A percentile compares a stretch with the other conserved stretches of the same genome.
phyloP scores from a whole-genome alignment of 2,888 invertebrate genomes.

The Mellilla xanthometata region DNA sequence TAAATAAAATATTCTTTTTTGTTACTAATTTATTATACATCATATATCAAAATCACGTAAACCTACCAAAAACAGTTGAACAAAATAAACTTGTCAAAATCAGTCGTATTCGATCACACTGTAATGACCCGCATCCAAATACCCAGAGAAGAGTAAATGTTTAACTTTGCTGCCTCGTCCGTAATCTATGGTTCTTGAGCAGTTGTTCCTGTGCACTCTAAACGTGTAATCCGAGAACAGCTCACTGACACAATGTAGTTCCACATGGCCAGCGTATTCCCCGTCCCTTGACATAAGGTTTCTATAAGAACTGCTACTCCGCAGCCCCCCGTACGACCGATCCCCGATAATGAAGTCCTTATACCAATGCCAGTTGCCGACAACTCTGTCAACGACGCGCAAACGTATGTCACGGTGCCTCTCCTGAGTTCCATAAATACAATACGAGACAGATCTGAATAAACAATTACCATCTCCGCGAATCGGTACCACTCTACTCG shows the following conservation, averaged over 20 bases:
- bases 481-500: conserved; percentile 57
- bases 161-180: conserved; percentile 56
- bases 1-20: too few species aligned
- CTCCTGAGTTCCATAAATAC: conserved; percentile 64
- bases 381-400: conserved; percentile 59
- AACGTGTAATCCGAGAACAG: conserved; percentile 61
- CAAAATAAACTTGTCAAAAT: conserved; percentile 12
- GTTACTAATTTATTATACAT: too few species aligned
- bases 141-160: conserved; percentile 69
- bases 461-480: conserved; percentile 70
- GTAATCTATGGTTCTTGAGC: conserved; percentile 60
- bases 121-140: conserved; percentile 68
- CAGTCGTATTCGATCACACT: conserved; percentile 63
- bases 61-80: conserved; percentile 1
- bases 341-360: conserved; percentile 72
- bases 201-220: conserved; percentile 58
- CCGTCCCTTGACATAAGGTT: conserved; percentile 64
- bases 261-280: conserved; percentile 70
- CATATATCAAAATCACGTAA: background rate
- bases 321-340: conserved; percentile 56
- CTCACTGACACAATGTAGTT: conserved; percentile 64
- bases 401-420: conserved; percentile 61
- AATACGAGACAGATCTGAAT: conserved; percentile 65
- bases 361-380: conserved; percentile 61
- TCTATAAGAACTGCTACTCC: conserved; percentile 48